Evolutionary conservation across 1,140 invertebrate genomes (phyloP).

Genomic region (Samia ricini): DNA sequence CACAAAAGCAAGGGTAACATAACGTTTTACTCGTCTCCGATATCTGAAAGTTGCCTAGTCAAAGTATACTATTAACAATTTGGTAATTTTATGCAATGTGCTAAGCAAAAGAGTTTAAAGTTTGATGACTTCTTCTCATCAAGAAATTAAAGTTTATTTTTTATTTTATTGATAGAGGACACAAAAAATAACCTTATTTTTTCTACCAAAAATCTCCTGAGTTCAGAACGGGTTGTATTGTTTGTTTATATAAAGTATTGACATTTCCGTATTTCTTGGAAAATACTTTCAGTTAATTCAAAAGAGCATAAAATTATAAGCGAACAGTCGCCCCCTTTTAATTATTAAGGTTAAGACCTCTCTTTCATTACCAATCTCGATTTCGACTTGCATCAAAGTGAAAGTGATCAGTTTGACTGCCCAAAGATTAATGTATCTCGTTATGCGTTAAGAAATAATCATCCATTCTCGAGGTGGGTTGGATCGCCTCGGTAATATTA

Average conservation of each 20-base stretch:
- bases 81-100: too few relatives aligned
- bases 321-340: background rate
- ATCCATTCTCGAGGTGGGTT: conserved; percentile 50
- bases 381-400: conserved; percentile 36
- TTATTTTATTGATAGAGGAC: too few relatives aligned
- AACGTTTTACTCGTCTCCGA: too few relatives aligned
- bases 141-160: too few relatives aligned
- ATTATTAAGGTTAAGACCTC: conserved; percentile 5
- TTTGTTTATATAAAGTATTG: background rate
- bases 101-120: too few relatives aligned
- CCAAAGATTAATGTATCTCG: conserved; percentile 53
- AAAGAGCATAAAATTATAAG: background rate
- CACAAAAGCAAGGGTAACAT: too few relatives aligned
- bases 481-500: conserved; percentile 31
- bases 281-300: background rate
- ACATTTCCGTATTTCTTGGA: background rate
- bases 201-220: background rate
- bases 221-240: background rate
- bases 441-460: conserved; percentile 49
- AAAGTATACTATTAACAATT: too few relatives aligned
- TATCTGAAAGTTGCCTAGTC: too few relatives aligned
- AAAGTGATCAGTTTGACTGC: conserved; percentile 61
- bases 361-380: conserved; percentile 9
- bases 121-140: too few relatives aligned
- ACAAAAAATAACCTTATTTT: background rate